phyloP scores from a whole-genome alignment of 1,140 invertebrate species.

The Microplitis demolitor region DNA sequence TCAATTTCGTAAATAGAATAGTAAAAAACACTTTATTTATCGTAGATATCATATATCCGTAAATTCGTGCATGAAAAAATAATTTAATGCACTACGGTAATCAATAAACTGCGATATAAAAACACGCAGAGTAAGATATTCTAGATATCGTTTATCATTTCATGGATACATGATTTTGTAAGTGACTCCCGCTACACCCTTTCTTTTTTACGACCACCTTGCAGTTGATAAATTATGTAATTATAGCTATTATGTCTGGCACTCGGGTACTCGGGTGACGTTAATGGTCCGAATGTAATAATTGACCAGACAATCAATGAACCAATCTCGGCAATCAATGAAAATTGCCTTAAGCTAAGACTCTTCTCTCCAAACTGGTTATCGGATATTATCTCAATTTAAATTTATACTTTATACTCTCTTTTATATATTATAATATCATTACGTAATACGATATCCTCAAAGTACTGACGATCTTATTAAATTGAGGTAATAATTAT shows the following conservation, averaged over 20 bases:
- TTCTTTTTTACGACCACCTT: not conserved
- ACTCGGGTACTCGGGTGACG: not conserved
- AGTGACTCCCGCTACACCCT: not conserved
- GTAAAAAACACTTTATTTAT: no score
- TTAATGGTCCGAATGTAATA: constrained; percentile 1
- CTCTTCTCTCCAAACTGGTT: not conserved
- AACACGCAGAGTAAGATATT: no score
- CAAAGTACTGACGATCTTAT: no score
- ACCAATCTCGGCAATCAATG: not conserved
- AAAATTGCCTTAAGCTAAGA: not conserved
- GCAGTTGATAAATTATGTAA: not conserved
- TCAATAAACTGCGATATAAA: no score
- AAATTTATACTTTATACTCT: not conserved
- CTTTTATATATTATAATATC: not conserved
- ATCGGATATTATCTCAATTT: no score
- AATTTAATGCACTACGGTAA: no score
- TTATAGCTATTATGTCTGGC: not conserved
- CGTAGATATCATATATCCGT: no score
- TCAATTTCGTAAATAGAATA: no score
- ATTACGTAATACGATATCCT: not conserved
- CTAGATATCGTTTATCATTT: no score
- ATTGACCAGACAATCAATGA: constrained; percentile 1
- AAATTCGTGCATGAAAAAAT: no score
- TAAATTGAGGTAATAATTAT: not conserved
- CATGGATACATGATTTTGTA: not conserved